Evolutionary conservation across 2,797 vertebrate species (phyloP).

Genomic region (Macropodus opercularis): DNA sequence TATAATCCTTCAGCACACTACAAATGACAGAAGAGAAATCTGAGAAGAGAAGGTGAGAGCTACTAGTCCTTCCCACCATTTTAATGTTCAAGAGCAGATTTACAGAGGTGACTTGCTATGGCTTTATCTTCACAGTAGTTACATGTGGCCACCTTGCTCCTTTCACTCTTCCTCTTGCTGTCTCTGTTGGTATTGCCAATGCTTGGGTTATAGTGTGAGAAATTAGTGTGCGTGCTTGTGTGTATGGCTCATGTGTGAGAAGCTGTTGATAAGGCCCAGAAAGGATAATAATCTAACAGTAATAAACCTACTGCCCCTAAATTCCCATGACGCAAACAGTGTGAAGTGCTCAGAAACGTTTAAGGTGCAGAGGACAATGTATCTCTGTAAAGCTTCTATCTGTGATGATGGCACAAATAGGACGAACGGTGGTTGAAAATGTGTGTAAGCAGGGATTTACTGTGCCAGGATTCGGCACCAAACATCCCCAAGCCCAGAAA

Average conservation of each 20-base stretch:
- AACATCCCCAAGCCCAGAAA: not conserved
- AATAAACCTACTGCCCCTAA: constrained; percentile 2
- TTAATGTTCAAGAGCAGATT: constrained; percentile 34
- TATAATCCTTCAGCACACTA: constrained; percentile 30
- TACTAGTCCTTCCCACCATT: not conserved
- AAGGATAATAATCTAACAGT: constrained; percentile 10
- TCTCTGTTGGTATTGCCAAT: constrained; percentile 22
- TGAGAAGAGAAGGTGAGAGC: constrained; percentile 1
- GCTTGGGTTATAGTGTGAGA: constrained; percentile 26
- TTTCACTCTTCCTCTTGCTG: constrained; percentile 16
- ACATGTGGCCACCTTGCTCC: constrained; percentile 2
- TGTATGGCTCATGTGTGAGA: constrained; percentile 4
- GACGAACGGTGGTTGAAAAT: constrained; percentile 12
- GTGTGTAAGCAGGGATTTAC: constrained; percentile 2
- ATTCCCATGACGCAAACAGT: not conserved
- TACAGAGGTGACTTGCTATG: constrained; percentile 45
- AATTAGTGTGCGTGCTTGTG: constrained; percentile 32
- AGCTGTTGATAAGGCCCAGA: constrained; percentile 1
- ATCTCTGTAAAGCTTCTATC: constrained; percentile 3
- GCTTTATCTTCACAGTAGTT: constrained; percentile 42
- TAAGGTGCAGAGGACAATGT: not conserved
- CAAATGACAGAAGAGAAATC: not conserved
- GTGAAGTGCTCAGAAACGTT: not conserved
- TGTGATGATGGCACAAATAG: constrained; percentile 2
- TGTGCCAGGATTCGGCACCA: constrained; percentile 10